Percentiles rank a stretch among this genome's conserved stretches.
phyloP scores from a whole-genome alignment of 1,140 invertebrate genomes.

The Nasonia giraulti region DNA sequence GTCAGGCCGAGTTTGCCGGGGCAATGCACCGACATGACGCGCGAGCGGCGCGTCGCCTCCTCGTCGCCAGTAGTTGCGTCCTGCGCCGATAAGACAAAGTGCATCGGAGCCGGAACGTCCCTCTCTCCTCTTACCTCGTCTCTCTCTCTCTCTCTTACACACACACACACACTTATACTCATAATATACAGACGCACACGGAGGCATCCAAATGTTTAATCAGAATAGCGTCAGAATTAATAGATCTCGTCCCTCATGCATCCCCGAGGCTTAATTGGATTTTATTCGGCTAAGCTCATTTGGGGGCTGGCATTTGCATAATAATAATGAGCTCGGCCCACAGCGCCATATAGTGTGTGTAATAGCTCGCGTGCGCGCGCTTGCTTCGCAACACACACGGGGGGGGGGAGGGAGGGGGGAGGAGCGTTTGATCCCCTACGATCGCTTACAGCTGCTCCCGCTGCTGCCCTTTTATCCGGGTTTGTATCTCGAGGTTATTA shows the following conservation, averaged over 20 bases:
- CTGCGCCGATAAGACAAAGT: background rate
- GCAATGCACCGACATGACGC: background rate
- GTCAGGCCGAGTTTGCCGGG: background rate
- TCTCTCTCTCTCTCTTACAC: background rate
- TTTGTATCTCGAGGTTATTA: background rate
- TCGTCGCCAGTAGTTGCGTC: conserved; percentile 2
- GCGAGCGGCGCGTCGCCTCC: background rate
- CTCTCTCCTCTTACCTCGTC: background rate
- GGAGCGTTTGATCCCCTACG: background rate
- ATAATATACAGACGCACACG: background rate
- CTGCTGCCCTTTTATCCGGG: background rate
- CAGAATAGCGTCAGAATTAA: conserved; percentile 55
- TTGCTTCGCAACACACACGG: background rate
- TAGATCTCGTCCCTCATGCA: conserved; percentile 48
- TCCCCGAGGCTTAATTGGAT: conserved; percentile 57
- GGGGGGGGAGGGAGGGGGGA: background rate
- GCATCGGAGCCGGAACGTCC: background rate
- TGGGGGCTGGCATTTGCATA: conserved; percentile 48
- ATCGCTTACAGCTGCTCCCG: background rate
- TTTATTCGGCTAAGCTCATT: conserved; percentile 61
- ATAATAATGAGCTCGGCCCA: conserved; percentile 36
- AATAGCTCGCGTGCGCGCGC: background rate
- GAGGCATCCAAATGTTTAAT: conserved; percentile 52
- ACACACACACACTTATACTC: background rate
- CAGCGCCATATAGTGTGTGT: background rate